Evolutionary conservation across 2,113 vertebrate species (phyloP).

Genomic region (Microcebus lehilahytsara): DNA sequence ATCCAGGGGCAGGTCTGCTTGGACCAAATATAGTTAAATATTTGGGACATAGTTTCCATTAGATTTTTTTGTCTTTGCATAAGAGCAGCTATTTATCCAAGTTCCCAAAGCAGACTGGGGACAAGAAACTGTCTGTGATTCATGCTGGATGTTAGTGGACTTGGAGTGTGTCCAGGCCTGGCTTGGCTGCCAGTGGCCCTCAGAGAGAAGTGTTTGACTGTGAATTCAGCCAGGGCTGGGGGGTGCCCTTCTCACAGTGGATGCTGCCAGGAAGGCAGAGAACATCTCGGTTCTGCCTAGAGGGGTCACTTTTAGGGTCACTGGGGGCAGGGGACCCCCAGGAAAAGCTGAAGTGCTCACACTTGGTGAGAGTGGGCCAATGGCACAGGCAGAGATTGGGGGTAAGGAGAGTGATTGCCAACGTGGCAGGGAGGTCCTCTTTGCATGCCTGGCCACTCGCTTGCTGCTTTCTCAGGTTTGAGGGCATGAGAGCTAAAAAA

Average conservation of each 20-base stretch:
- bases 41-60: conserved; percentile 71
- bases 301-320: background rate
- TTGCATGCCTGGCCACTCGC: background rate
- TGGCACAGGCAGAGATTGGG: background rate
- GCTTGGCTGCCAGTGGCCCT: conserved; percentile 54
- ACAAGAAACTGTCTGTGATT: conserved; percentile 79
- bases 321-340: background rate
- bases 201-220: conserved; percentile 56
- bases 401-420: background rate
- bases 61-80: conserved; percentile 71
- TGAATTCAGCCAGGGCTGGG: background rate
- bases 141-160: conserved; percentile 71
- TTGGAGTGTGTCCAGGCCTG: conserved; percentile 73
- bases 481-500: background rate
- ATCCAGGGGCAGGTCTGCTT: conserved; percentile 45
- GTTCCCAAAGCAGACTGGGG: conserved; percentile 72
- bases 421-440: background rate
- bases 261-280: background rate
- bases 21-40: conserved; percentile 71
- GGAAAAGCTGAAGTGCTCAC: background rate
- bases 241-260: background rate
- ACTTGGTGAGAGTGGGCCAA: background rate
- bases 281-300: background rate
- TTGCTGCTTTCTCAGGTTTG: conserved; percentile 8
- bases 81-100: conserved; percentile 83